Base-by-base conservation (phyloP, 1,140 invertebrate species). In the Habropoda laboriosa region DNA sequence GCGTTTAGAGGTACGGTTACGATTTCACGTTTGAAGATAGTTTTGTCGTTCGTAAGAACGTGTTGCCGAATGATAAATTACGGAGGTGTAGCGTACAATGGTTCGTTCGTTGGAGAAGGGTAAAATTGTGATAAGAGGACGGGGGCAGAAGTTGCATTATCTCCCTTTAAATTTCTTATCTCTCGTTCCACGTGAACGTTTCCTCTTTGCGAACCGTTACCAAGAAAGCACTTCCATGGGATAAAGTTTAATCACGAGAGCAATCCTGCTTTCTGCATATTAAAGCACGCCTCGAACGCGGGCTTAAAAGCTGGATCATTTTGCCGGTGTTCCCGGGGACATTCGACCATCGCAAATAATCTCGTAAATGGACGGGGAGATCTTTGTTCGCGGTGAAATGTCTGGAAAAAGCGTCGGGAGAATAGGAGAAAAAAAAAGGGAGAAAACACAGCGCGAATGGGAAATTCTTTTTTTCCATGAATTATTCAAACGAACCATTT, bases 401-500 rank as follows among this genome's bases (percentile, higher is more conserved):
- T 42, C 51, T 27, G 55, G n/a, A 68, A 81, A 77, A 38, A 51
- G 47, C 18, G 18, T 16, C 3, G 16, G n/a, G 30, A 1, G 10
- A 30, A 5, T 1, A 6, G 12, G 47, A 49, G 6, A 49, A 49
- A 49, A 49, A 49, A 49, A 49, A 18, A 49, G n/a, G 47, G n/a
- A n/a, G n/a, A n/a, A n/a, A n/a, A n/a, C n/a, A n/a, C n/a, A n/a
- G n/a, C n/a, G 3, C 47, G 27, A 68, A 30, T 13, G 7, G 18
- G 3, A 38, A 51, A 68, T 51, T 30, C 10, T 53, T 42, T 55
- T 64, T 71, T 70, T 35, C 47, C 13, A 80, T 82, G 63, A 63
- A 82, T 82, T 82, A 80, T 82, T 81, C 71, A 74, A 68, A 40
- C 40, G 49, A 74, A 27, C 12, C 21, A 53, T 68, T 55, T 45